Conservation (phyloP, 2,797 vertebrate species). For the Pseudotriccus pelzelni region DNA sequence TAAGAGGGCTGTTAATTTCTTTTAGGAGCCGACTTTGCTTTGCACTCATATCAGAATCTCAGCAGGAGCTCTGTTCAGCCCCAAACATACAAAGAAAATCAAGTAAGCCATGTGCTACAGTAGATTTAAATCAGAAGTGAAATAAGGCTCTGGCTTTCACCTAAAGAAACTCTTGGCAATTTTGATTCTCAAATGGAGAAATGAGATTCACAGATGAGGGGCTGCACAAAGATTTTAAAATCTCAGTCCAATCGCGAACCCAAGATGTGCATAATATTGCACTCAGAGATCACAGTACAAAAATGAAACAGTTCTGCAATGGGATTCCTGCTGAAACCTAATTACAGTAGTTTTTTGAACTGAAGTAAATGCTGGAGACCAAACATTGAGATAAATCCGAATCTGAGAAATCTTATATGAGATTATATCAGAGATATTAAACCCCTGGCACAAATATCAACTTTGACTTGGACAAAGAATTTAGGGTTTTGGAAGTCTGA, state of each 20-base stretch:
- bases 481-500: neutral
- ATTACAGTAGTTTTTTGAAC: neutral
- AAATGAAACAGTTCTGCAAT: neutral
- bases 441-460: neutral
- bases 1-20: conserved; percentile 90
- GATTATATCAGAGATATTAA: neutral
- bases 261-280: neutral
- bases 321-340: neutral
- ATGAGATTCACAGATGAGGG: neutral
- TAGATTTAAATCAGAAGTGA: conserved; percentile 62
- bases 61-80: conserved; percentile 59
- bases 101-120: conserved; percentile 64
- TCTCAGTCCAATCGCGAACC: neutral
- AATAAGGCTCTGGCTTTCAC: neutral
- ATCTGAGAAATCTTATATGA: neutral
- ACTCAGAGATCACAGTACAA: neutral
- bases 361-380: neutral
- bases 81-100: conserved; percentile 45
- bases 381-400: neutral
- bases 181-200: neutral
- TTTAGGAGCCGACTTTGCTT: conserved; percentile 61
- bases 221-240: neutral
- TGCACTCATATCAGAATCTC: conserved; percentile 60
- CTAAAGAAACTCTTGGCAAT: neutral
- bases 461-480: neutral